A percentile compares a stretch with the other conserved stretches of the same genome.
phyloP scores from a whole-genome alignment of 1,140 invertebrate genomes.

The Brachionus sp. region DNA sequence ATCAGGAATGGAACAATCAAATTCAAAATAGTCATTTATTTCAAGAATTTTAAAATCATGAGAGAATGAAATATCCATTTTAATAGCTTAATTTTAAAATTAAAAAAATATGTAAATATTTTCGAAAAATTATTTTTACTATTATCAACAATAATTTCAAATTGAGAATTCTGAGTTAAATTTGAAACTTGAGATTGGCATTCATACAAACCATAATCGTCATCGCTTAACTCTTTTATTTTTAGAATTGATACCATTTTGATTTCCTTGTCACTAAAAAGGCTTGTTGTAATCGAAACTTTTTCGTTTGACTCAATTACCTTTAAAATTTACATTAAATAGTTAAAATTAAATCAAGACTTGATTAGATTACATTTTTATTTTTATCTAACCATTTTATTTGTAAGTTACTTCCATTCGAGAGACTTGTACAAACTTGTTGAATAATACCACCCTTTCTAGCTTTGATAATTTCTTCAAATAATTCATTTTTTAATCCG shows the following conservation, averaged over 20 bases:
- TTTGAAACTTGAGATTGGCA: neutral
- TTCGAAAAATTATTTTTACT: neutral
- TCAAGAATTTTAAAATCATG: neutral
- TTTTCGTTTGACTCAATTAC: neutral
- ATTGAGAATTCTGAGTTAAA: neutral
- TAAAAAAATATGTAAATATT: neutral
- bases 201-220: slow-evolving; percentile 11
- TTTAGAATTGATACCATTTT: neutral
- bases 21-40: neutral
- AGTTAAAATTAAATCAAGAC: neutral
- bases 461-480: neutral
- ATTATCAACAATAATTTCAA: neutral
- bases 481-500: neutral
- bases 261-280: neutral
- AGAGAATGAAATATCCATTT: neutral
- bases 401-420: neutral
- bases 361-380: neutral
- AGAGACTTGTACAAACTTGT: neutral
- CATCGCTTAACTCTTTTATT: neutral
- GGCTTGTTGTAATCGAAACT: neutral
- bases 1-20: neutral
- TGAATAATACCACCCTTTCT: neutral
- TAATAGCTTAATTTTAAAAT: neutral
- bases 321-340: neutral
- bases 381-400: neutral